Base-by-base conservation (phyloP, 2,888 invertebrate species). In the Capitulum mitella region DNA sequence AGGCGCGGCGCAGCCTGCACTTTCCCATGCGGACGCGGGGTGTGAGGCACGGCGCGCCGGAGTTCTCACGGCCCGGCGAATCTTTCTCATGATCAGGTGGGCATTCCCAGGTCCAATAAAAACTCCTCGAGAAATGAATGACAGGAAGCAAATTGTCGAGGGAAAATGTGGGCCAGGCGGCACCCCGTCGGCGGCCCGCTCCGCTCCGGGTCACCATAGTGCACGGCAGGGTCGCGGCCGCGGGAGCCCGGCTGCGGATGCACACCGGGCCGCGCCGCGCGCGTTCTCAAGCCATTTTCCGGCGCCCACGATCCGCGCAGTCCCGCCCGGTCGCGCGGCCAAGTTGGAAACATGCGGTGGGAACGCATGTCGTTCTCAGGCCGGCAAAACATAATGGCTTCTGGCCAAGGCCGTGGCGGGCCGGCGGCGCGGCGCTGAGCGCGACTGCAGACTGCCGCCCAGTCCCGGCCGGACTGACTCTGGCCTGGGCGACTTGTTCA, bases 101-200 rank as follows among this genome's bases (percentile, higher is more conserved):
- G n/a, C 40, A 40, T 70, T 70, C 70, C 37, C 70, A 70, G 40
- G 70, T 40, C 70, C 40, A 26, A 70, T 70, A 70, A 70, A 70
- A 40, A 37, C 40, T 40, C 22, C 29, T 34, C 70, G 40, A 40
- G 37, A 70, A 37, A 70, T 70, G 70, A 70, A 70, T 70, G 70
- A 70, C 70, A 70, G 70, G 70, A 70, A 70, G 70, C 70, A 70
- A 70, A 70, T 70, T 70, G 70, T 40, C 70, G 70, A 70, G 70
- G 70, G 70, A 70, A 70, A 70, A 70, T 70, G 70, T 70, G 70
- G 70, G 70, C 70, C 70, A 70, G 70, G 64, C 64, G 6, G 37
- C 40, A 40, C 19, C 37, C 70, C 26, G 70, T 40, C 40, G 26
- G 34, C 5, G 70, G 19, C 70, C 34, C 64, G 40, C 37, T 37